Base-by-base conservation (phyloP, 2,888 invertebrate species). In the Formica aserva region DNA sequence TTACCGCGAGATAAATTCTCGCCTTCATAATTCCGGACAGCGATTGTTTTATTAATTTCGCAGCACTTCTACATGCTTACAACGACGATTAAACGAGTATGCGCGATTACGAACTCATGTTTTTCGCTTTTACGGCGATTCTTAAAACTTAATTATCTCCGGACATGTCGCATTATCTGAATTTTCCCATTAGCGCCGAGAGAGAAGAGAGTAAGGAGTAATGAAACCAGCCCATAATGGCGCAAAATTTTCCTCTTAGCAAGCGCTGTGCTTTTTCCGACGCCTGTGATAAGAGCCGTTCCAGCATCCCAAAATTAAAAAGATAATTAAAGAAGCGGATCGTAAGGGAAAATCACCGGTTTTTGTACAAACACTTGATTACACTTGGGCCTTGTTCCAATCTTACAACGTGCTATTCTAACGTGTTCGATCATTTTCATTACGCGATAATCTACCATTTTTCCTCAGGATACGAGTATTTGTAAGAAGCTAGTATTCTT, bases 181-280 rank as follows among this genome's bases (percentile, higher is more conserved):
- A 86, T 85, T 83, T 81, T 72, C 67, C 41, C 78, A 71, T 88
- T 88, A 86, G 32, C 48, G n/a, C 38, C 29, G 52, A 57, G 52
- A 52, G 52, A 52, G n/a, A 52, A 6, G 52, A 52, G 8, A 52
- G 76, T 76, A 69, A 76, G 80, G 80, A 45, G 76, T 72, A 77
- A 83, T 74, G n/a, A 52, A 52, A 75, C 62, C 60, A 15, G 41
- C 55, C 35, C 65, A 57, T 41, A 82, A 57, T 77, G 67, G 62
- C 35, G 22, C 26, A 55, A 77, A 52, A 55, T 75, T 71, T 63
- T 32, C 15, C 35, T 57, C 65, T 41, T 62, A 80, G 60, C 60
- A 35, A 22, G 57, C 32, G 41, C 41, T 60, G 60, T 60, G 45
- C 45, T 72, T 80, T 80, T 80, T 57, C 45, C 72, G 48, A 35